These are phyloP conservation scores for Otolemur crassicaudatus DNA, from an alignment of 2,797 vertebrate species.

Conservation along the genomic window DNA sequence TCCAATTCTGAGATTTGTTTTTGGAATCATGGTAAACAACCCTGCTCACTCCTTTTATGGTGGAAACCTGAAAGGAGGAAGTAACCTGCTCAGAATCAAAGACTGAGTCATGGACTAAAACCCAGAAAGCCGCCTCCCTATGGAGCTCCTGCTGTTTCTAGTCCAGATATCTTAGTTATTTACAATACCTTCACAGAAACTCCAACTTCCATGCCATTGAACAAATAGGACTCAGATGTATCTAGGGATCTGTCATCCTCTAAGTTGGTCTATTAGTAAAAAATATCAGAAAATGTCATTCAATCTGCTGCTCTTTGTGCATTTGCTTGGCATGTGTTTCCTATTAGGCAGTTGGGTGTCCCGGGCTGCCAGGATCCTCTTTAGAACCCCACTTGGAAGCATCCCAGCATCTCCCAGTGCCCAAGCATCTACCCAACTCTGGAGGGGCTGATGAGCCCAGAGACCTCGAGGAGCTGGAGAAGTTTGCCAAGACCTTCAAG, in stretches of 20 bases:
- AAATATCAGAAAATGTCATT: fast-evolving
- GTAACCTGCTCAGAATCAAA: constrained; percentile 55
- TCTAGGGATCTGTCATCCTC: not conserved
- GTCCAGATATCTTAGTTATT: not conserved
- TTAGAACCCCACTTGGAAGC: constrained; percentile 96
- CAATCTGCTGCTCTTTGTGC: fast-evolving
- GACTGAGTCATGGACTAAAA: constrained; percentile 54
- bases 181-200: not conserved
- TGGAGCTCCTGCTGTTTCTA: not conserved
- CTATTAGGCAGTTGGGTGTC: constrained; percentile 92
- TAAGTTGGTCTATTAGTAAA: not conserved
- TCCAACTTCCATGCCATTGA: not conserved
- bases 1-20: constrained; percentile 15
- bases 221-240: not conserved
- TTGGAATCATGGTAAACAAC: constrained; percentile 49
- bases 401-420: constrained; percentile 92
- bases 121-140: constrained; percentile 15
- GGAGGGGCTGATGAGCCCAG: constrained; percentile 94
- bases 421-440: constrained; percentile 92
- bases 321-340: not conserved
- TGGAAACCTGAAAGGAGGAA: constrained; percentile 60
- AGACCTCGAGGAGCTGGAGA: constrained; percentile 97
- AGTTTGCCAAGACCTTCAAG: constrained; percentile 99
- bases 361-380: constrained; percentile 92
- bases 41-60: constrained; percentile 58